Evolutionary conservation across 2,888 invertebrate species (phyloP).

Genomic region (Archips xylosteana): DNA sequence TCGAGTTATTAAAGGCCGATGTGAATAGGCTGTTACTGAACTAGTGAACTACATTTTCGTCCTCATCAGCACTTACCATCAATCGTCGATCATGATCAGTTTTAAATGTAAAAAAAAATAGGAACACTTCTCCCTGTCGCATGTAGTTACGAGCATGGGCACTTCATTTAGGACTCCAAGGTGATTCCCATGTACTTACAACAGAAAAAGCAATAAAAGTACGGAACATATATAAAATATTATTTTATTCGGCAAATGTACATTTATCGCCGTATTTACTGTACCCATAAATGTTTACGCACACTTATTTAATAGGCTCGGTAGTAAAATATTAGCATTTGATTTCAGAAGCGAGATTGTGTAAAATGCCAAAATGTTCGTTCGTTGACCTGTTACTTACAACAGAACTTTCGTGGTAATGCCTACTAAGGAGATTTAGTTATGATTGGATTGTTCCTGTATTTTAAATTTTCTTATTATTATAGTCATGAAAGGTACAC

Average conservation of each 20-base stretch:
- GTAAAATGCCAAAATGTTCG: neutral
- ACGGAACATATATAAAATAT: conserved; percentile 1
- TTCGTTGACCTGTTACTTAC: neutral
- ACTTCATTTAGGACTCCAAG: neutral
- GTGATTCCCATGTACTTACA: neutral
- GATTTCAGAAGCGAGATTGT: conserved; percentile 4
- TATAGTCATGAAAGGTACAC: too few species aligned
- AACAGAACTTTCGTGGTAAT: neutral
- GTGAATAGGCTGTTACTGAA: too few species aligned
- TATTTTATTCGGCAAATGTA: conserved; percentile 6
- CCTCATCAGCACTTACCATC: too few species aligned
- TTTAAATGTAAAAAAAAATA: too few species aligned
- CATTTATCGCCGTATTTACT: conserved; percentile 21
- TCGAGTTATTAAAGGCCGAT: too few species aligned
- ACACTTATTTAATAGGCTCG: conserved; percentile 21
- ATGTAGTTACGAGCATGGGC: too few species aligned
- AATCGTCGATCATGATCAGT: too few species aligned
- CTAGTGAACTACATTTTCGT: too few species aligned
- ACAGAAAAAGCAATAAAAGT: neutral
- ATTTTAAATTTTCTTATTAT: neutral
- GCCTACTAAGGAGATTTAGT: neutral
- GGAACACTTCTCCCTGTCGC: too few species aligned
- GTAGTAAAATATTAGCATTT: conserved; percentile 18
- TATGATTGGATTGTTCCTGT: neutral
- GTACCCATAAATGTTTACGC: conserved; percentile 16